phyloP scores from a whole-genome alignment of 2,113 vertebrate genomes.

The Catharus minimus region DNA sequence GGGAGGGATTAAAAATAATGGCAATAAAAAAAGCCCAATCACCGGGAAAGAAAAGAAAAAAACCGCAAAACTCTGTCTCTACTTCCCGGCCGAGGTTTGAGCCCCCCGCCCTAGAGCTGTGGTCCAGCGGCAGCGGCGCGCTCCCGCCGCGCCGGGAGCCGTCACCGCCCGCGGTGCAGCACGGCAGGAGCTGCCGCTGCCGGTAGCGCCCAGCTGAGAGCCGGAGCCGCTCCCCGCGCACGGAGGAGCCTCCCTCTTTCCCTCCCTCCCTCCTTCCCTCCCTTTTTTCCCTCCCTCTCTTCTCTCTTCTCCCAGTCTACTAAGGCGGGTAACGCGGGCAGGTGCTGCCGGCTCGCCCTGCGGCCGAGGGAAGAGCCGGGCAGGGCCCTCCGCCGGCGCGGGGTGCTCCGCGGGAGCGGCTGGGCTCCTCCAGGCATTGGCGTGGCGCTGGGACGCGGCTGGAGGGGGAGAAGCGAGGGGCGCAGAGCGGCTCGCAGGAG shows the following conservation, averaged over 20 bases:
- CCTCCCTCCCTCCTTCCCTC: background rate
- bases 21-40: background rate
- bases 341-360: background rate
- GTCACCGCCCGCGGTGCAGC: slow-evolving; percentile 54
- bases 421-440: background rate
- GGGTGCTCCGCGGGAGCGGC: background rate
- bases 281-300: background rate
- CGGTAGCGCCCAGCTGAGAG: slow-evolving; percentile 59
- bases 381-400: background rate
- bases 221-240: slow-evolving; percentile 35
- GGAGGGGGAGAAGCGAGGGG: background rate
- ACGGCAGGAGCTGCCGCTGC: slow-evolving; percentile 40
- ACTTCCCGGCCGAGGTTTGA: background rate
- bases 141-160: slow-evolving; percentile 13
- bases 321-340: background rate
- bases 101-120: background rate
- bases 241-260: slow-evolving; percentile 22
- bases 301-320: background rate
- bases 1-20: background rate
- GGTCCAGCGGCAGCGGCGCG: background rate
- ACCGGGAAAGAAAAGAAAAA: background rate
- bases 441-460: background rate
- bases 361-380: background rate
- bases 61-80: background rate
- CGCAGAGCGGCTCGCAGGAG: background rate